A percentile compares a stretch with the other conserved stretches of the same genome.
Conservation (phyloP, 2,113 vertebrate genomes). For the Myotis lucifugus region DNA sequence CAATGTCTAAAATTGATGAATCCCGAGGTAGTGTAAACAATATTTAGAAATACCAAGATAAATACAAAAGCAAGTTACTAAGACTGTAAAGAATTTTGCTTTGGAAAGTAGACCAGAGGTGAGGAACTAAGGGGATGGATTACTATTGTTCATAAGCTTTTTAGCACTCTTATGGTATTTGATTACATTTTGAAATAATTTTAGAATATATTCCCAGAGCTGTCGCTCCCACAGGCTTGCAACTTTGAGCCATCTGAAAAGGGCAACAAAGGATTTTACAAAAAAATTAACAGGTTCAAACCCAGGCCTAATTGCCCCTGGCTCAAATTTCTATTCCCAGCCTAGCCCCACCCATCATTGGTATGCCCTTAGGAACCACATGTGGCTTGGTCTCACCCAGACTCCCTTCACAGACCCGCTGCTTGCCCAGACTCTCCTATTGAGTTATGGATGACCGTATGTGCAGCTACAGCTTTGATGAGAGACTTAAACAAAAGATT, state of each 20-base stretch:
- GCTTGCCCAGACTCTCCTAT: not conserved
- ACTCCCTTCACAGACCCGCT: not conserved
- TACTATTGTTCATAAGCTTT: not conserved
- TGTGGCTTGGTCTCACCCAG: not conserved
- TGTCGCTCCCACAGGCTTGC: not conserved
- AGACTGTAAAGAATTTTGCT: not conserved
- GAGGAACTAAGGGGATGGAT: not conserved
- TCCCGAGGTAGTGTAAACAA: not conserved
- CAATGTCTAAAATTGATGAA: not conserved
- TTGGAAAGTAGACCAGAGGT: not conserved
- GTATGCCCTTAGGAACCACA: not conserved
- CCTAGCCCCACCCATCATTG: not conserved
- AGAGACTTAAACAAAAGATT: not conserved
- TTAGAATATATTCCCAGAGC: not conserved
- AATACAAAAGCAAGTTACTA: not conserved
- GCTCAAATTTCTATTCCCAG: not conserved
- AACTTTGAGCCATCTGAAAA: not conserved
- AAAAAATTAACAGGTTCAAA: not conserved
- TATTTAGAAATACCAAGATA: not conserved
- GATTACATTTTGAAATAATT: not conserved
- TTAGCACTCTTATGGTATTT: not conserved
- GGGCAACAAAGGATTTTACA: not conserved
- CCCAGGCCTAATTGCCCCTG: not conserved
- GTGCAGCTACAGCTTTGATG: not conserved
- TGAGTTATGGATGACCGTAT: not conserved